Conservation (phyloP, 2,797 vertebrate genomes). For the Ptychobarbus kaznakovi region DNA sequence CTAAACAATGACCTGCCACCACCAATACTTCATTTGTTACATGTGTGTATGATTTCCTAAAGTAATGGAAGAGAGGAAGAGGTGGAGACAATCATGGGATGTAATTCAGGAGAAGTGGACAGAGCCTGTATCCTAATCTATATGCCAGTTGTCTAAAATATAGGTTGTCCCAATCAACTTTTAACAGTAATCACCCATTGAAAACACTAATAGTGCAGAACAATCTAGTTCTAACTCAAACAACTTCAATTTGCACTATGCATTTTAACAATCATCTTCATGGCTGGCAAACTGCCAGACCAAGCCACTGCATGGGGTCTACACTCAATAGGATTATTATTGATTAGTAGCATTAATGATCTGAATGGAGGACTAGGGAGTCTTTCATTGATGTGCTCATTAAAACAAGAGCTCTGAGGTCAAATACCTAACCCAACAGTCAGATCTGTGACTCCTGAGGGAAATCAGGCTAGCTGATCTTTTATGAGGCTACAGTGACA, state of each 20-base stretch:
- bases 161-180: neutral
- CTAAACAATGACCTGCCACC: neutral
- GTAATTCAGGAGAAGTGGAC: constrained; percentile 4
- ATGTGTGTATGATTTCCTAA: neutral
- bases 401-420: constrained; percentile 35
- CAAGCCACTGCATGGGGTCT: neutral
- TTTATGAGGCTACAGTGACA: constrained; percentile 16
- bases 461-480: constrained; percentile 44
- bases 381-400: constrained; percentile 29
- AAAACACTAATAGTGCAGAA: neutral
- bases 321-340: constrained; percentile 13
- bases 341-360: constrained; percentile 21
- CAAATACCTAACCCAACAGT: constrained; percentile 6
- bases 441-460: constrained; percentile 33
- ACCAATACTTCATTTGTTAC: neutral
- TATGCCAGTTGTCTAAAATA: neutral
- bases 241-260: neutral
- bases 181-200: neutral
- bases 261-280: neutral
- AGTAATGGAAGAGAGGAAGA: constrained; percentile 11
- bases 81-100: neutral
- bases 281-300: constrained; percentile 9
- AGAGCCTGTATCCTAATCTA: neutral
- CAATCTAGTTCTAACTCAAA: neutral
- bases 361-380: too few species aligned